A percentile compares a stretch with the other conserved stretches of the same genome.
Conservation (phyloP, 2,888 invertebrate genomes). For the Acrobasis suavella region DNA sequence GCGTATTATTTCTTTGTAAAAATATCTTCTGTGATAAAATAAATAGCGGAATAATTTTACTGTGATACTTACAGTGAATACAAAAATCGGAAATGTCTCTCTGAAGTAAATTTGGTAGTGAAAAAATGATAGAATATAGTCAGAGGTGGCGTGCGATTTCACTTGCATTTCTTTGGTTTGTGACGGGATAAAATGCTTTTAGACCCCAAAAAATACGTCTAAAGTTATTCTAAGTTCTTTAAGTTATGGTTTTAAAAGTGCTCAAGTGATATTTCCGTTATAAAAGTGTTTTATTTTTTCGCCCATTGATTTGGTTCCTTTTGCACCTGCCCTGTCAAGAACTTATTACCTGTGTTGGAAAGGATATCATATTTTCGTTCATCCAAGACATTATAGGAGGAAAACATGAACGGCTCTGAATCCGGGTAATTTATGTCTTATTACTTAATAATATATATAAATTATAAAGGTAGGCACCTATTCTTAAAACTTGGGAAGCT, state of each 20-base stretch:
- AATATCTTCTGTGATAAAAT: constrained; percentile 60
- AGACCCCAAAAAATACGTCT: constrained; percentile 56
- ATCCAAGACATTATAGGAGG: constrained; percentile 42
- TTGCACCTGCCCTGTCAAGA: constrained; percentile 58
- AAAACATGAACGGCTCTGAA: constrained; percentile 89
- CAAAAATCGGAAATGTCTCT: constrained; percentile 44
- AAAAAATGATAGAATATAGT: constrained; percentile 73
- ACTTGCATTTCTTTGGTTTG: constrained; percentile 79
- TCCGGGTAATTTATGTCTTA: constrained; percentile 85
- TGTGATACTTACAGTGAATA: constrained; percentile 49
- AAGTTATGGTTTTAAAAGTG: constrained; percentile 63
- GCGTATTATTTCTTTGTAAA: constrained; percentile 68
- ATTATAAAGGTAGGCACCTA: background rate
- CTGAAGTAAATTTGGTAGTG: constrained; percentile 51
- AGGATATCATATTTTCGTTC: constrained; percentile 46
- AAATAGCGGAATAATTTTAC: constrained; percentile 46
- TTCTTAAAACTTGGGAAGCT: background rate
- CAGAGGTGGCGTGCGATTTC: constrained; percentile 78
- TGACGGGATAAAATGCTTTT: constrained; percentile 73
- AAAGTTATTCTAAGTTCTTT: constrained; percentile 63
- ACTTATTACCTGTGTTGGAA: constrained; percentile 47
- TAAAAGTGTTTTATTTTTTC: constrained; percentile 53
- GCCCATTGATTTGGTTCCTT: constrained; percentile 49
- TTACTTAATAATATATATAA: no score
- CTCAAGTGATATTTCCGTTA: constrained; percentile 56